Conservation (phyloP, 2,113 vertebrate genomes). For the Passer domesticus region DNA sequence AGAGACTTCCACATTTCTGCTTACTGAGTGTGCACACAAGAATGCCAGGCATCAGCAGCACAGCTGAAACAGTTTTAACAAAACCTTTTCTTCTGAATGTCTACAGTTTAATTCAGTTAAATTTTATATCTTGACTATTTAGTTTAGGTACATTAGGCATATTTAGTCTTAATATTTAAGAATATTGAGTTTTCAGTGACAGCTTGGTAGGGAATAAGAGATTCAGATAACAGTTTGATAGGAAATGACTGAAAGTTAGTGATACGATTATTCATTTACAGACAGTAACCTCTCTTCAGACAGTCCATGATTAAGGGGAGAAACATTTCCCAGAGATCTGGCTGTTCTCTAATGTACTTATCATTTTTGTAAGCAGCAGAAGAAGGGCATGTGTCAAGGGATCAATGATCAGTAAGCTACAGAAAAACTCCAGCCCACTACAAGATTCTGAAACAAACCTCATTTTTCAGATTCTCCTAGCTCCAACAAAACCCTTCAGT, state of each 20-base stretch:
- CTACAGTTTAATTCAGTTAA: not conserved
- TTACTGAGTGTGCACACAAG: not conserved
- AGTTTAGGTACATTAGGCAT: not conserved
- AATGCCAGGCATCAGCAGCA: not conserved
- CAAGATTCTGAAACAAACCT: not conserved
- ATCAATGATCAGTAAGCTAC: not conserved
- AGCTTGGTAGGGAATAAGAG: not conserved
- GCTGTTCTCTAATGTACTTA: not conserved
- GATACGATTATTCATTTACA: not conserved
- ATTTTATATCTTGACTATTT: not conserved
- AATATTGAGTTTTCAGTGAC: not conserved
- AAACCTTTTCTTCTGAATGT: not conserved
- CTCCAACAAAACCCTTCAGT: not conserved
- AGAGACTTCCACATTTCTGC: not conserved
- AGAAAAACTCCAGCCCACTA: not conserved
- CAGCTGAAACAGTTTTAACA: not conserved
- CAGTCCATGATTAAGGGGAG: not conserved
- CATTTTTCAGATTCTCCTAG: not conserved
- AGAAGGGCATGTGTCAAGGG: not conserved
- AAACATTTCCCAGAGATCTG: not conserved
- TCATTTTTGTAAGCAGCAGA: not conserved
- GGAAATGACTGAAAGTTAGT: not conserved
- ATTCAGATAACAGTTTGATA: not conserved
- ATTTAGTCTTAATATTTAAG: not conserved
- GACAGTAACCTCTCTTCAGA: not conserved